phyloP scores from a whole-genome alignment of 2,888 invertebrate species.

The Caenorhabditis sp. region DNA sequence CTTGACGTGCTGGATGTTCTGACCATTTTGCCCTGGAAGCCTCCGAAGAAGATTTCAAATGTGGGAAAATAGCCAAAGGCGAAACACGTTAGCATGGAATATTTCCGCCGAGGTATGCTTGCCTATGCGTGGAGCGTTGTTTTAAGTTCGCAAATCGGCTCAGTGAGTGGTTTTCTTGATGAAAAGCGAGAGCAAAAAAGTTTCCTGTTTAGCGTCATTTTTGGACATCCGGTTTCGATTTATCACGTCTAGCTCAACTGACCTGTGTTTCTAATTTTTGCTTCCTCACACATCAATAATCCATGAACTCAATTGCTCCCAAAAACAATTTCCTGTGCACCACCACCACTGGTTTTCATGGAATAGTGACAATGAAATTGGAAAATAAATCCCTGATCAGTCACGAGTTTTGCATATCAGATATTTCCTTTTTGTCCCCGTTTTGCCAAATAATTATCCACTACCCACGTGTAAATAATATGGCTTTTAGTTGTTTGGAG shows the following conservation, averaged over 20 bases:
- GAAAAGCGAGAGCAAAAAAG: conserved; percentile 4
- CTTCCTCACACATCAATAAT: no score
- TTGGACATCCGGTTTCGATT: conserved; percentile 23
- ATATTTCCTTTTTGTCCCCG: background rate
- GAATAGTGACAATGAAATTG: background rate
- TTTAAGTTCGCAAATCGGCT: conserved; percentile 54
- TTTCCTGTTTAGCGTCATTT: conserved; percentile 35
- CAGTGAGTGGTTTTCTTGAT: conserved; percentile 15
- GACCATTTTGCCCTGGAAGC: conserved; percentile 51
- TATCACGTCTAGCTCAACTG: conserved; percentile 12
- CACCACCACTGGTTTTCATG: background rate
- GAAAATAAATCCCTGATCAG: conserved; percentile 9
- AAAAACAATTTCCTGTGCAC: conserved; percentile 27
- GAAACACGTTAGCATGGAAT: conserved; percentile 47
- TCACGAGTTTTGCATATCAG: conserved; percentile 14
- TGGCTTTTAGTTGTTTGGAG: conserved; percentile 13
- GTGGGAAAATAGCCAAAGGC: conserved; percentile 66
- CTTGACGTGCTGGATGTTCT: conserved; percentile 42
- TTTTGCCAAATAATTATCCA: no score
- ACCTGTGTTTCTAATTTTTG: background rate
- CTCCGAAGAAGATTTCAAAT: conserved; percentile 53
- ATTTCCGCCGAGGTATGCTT: conserved; percentile 34
- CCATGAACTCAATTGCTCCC: conserved; percentile 4
- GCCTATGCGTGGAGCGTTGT: conserved; percentile 12
- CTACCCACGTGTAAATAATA: background rate